phyloP scores from a whole-genome alignment of 2,797 vertebrate species.

The Sebastes iracundus region DNA sequence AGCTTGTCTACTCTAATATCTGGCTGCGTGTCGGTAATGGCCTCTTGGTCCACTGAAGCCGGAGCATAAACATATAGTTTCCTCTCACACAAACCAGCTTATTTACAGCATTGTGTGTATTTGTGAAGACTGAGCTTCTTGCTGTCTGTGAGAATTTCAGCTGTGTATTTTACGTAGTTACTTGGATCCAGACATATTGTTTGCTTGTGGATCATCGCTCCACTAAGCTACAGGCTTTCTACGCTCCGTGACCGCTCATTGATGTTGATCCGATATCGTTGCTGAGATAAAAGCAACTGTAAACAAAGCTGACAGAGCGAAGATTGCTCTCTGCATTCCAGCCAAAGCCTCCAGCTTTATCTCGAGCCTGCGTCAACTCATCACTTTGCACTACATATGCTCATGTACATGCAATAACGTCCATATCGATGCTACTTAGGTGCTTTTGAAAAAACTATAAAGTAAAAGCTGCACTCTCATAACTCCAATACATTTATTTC shows the following conservation, averaged over 20 bases:
- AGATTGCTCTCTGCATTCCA: slow-evolving; percentile 48
- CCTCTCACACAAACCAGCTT: slow-evolving; percentile 29
- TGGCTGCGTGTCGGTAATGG: slow-evolving; percentile 17
- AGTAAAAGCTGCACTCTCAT: background rate
- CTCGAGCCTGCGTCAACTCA: slow-evolving; percentile 6
- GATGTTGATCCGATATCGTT: slow-evolving; percentile 44
- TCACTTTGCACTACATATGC: slow-evolving; percentile 15
- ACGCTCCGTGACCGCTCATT: background rate
- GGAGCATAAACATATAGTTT: slow-evolving; percentile 28
- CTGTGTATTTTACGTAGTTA: slow-evolving; percentile 45
- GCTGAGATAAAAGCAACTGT: slow-evolving; percentile 47
- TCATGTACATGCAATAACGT: background rate
- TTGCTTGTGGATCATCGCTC: slow-evolving; percentile 38
- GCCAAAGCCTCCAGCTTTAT: slow-evolving; percentile 32
- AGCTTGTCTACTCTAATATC: slow-evolving; percentile 66
- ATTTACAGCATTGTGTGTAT: slow-evolving; percentile 38
- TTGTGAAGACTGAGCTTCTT: slow-evolving; percentile 6
- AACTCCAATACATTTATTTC: background rate
- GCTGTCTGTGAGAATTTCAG: slow-evolving; percentile 40
- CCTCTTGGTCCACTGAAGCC: slow-evolving; percentile 19
- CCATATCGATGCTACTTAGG: background rate
- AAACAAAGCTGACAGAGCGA: slow-evolving; percentile 55
- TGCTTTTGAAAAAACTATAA: background rate
- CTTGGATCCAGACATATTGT: slow-evolving; percentile 25
- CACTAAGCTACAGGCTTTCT: background rate